Conservation (phyloP, 2,797 vertebrate genomes). For the Enteromius radiatus region DNA sequence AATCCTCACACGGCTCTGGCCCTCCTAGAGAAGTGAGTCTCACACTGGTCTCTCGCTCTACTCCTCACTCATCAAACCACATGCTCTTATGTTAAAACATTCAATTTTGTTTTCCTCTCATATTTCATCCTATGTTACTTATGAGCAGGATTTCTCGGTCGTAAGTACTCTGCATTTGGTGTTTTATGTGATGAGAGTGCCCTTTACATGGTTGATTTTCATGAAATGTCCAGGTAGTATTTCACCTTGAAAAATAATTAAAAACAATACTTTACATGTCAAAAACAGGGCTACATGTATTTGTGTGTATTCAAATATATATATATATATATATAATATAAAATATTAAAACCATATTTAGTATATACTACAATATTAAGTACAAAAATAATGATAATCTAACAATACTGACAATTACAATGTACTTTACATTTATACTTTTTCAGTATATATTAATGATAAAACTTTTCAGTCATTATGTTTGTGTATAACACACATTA, state of each 20-base stretch:
- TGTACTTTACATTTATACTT: background rate
- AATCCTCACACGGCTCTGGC: conserved; percentile 89
- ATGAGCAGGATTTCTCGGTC: conserved; percentile 80
- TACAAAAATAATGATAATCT: background rate
- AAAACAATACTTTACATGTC: background rate
- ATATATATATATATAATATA: background rate
- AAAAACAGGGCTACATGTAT: background rate
- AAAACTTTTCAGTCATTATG: background rate
- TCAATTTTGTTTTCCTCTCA: background rate
- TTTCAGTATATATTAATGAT: background rate
- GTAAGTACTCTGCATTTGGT: conserved; percentile 74
- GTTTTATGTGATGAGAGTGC: background rate
- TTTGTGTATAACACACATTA: background rate
- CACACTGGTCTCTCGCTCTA: conserved; percentile 12
- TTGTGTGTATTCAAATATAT: no score
- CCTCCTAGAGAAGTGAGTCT: conserved; percentile 94
- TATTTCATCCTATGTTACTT: conserved; percentile 32
- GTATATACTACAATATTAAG: background rate
- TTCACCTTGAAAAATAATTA: background rate
- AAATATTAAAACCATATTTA: background rate
- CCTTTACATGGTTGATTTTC: background rate
- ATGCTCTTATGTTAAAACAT: conserved; percentile 11
- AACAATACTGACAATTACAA: background rate
- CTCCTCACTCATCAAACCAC: conserved; percentile 2
- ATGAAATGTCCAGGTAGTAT: background rate